A percentile compares a stretch with the other conserved stretches of the same genome.
Conservation (phyloP, 2,113 vertebrate species). For the Bos javanicus region DNA sequence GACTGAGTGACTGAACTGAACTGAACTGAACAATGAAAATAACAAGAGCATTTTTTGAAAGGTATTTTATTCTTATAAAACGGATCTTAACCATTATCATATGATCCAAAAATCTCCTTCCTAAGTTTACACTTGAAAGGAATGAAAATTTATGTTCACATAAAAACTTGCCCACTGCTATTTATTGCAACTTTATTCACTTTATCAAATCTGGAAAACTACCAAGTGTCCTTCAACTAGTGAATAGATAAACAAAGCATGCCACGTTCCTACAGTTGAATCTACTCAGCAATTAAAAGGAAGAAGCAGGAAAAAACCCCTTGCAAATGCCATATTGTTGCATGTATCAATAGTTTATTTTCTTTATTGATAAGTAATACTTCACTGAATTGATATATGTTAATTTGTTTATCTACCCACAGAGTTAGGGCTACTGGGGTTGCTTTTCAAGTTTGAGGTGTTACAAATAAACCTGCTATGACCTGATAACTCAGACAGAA, state of each 20-base stretch:
- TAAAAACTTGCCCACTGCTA: neutral
- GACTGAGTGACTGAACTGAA: too few relatives aligned
- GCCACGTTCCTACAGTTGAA: neutral
- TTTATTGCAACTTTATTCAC: neutral
- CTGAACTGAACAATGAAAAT: neutral
- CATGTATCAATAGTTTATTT: neutral
- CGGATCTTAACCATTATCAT: neutral
- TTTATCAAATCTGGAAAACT: neutral
- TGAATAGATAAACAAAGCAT: neutral
- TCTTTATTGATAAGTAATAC: neutral
- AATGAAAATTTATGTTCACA: neutral
- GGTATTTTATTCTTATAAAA: neutral
- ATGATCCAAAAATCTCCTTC: neutral
- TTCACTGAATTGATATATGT: neutral
- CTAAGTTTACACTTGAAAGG: neutral
- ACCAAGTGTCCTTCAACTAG: neutral
- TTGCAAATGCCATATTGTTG: neutral
- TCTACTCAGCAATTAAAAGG: neutral
- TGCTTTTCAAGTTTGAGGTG: neutral
- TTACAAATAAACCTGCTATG: neutral
- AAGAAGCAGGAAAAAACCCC: neutral
- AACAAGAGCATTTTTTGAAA: neutral
- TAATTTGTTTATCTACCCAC: neutral
- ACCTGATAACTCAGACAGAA: neutral
- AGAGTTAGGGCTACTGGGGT: neutral